Evolutionary conservation across 2,797 vertebrate species (phyloP).

Genomic region (Pseudocheirus occidentalis): DNA sequence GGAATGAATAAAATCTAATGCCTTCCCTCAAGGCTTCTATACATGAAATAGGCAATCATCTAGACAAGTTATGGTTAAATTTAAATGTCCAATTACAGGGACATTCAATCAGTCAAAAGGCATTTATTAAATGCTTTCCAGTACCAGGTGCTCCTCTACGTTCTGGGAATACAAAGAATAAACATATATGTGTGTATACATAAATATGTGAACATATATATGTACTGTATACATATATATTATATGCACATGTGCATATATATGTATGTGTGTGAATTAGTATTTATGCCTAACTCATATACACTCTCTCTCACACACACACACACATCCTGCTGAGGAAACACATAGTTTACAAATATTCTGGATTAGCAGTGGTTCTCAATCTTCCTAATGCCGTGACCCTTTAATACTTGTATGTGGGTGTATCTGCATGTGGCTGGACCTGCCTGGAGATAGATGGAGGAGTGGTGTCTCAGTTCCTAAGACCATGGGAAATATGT

Average conservation of each 20-base stretch:
- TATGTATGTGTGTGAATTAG: background rate
- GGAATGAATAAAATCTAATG: background rate
- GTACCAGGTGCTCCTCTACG: background rate
- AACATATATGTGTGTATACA: background rate
- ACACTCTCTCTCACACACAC: too few relatives aligned
- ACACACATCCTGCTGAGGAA: background rate
- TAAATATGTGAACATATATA: rapidly evolving
- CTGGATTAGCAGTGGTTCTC: background rate
- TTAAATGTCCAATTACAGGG: background rate
- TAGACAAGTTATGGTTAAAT: background rate
- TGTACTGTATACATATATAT: background rate
- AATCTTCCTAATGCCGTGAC: too few relatives aligned
- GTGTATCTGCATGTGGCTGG: too few relatives aligned
- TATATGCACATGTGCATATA: too few relatives aligned
- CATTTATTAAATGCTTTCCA: background rate
- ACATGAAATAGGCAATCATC: background rate
- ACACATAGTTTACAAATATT: background rate
- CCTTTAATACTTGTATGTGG: too few relatives aligned
- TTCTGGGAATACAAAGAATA: background rate
- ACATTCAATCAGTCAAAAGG: background rate
- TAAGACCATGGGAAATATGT: too few relatives aligned
- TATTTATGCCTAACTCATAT: background rate
- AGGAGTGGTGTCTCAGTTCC: too few relatives aligned
- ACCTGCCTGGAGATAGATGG: too few relatives aligned
- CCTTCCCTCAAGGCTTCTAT: background rate